Evolutionary conservation across 2,113 vertebrate genomes (phyloP).

Genomic region (Struthidea cinerea): DNA sequence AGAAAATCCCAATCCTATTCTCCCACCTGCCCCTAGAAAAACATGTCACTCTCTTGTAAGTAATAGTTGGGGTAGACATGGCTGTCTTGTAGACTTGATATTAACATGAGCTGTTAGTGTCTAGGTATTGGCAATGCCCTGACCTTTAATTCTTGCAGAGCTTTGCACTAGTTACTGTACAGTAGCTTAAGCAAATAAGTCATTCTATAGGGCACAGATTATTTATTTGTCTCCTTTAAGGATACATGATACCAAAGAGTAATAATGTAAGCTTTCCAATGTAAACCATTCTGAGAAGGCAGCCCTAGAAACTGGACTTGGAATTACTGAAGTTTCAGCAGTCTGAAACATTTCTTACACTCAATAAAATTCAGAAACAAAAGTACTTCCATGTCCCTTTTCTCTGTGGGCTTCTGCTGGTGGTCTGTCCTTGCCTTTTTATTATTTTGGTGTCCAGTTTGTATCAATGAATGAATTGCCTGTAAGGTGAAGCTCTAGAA

Average conservation of each 20-base stretch:
- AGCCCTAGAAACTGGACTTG: neutral
- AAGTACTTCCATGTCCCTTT: neutral
- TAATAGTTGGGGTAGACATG: neutral
- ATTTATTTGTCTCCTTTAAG: neutral
- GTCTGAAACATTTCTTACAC: neutral
- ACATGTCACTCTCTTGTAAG: neutral
- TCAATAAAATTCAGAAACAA: neutral
- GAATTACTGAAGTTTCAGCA: neutral
- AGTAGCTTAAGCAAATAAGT: neutral
- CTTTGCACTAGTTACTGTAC: neutral
- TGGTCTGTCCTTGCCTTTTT: neutral
- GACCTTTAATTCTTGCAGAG: neutral
- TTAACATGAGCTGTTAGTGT: neutral
- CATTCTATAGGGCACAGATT: neutral
- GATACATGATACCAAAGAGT: neutral
- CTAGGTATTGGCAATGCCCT: neutral
- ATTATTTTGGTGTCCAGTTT: neutral
- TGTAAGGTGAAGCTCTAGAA: neutral
- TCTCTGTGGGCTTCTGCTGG: neutral
- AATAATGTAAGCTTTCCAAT: neutral
- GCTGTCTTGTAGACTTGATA: neutral
- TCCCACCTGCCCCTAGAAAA: neutral
- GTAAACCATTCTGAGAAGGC: neutral
- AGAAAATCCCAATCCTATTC: neutral
- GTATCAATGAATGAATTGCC: neutral